phyloP scores from a whole-genome alignment of 1,140 invertebrate species.

The Papilio helenus region DNA sequence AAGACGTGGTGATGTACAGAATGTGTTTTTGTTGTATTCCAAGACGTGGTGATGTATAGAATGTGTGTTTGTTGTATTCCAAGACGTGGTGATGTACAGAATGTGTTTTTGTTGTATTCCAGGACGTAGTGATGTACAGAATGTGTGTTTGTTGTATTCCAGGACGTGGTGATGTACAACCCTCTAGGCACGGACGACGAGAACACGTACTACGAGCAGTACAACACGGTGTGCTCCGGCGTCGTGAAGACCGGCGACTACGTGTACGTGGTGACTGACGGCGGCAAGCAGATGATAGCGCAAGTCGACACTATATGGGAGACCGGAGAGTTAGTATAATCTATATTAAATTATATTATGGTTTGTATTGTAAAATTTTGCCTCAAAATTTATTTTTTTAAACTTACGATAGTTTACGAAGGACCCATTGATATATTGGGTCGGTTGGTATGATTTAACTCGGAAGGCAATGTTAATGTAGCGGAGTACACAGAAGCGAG shows the following conservation, averaged over 20 bases:
- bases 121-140: no score
- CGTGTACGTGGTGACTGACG: constrained; percentile 95
- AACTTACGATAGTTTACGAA: no score
- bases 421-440: no score
- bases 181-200: constrained; percentile 86
- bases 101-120: no score
- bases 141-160: constrained; percentile 8
- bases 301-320: constrained; percentile 97
- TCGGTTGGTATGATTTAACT: no score
- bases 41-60: no score
- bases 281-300: constrained; percentile 94
- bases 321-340: constrained; percentile 88
- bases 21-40: no score
- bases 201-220: constrained; percentile 96
- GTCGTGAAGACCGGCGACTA: constrained; percentile 95
- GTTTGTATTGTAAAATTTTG: constrained; percentile 7
- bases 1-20: no score
- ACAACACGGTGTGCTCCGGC: constrained; percentile 91
- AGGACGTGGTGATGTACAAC: constrained; percentile 90
- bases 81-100: constrained; percentile 90
- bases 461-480: no score
- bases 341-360: neutral
- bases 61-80: constrained; percentile 29
- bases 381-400: no score
- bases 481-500: no score